Conservation (phyloP, 2,797 vertebrate species). For the Babyrousa celebensis region DNA sequence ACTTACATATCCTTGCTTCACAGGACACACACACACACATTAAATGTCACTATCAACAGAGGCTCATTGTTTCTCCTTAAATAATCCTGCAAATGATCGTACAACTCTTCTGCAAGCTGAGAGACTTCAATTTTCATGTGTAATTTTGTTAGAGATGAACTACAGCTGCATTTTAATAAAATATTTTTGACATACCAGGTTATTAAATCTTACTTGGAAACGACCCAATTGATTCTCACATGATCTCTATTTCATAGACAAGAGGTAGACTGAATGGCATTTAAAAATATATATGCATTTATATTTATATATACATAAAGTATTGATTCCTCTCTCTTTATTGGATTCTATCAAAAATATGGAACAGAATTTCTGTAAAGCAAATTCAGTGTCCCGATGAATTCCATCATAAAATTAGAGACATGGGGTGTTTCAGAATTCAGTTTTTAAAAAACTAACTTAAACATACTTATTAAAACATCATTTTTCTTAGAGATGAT, state of each 20-base stretch:
- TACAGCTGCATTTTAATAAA: conserved; percentile 59
- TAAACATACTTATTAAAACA: neutral
- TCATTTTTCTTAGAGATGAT: neutral
- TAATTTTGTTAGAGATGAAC: conserved; percentile 61
- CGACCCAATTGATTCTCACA: conserved; percentile 65
- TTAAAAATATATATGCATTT: neutral
- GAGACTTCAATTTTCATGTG: neutral
- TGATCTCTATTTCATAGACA: conserved; percentile 35
- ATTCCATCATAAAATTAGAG: conserved; percentile 1
- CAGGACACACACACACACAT: neutral
- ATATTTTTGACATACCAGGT: conserved; percentile 65
- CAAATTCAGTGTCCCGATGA: neutral
- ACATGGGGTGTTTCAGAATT: neutral
- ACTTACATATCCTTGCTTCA: neutral
- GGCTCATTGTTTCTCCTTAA: conserved; percentile 19
- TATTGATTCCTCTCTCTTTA: conserved; percentile 17
- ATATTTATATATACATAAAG: neutral
- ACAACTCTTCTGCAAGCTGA: neutral
- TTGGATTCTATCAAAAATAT: conserved; percentile 35
- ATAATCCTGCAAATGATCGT: conserved; percentile 65
- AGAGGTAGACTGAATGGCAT: neutral
- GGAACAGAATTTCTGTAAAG: conserved; percentile 33
- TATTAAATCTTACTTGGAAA: conserved; percentile 78
- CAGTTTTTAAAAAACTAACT: neutral
- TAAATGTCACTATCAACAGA: conserved; percentile 26